Evolutionary conservation across 1,140 invertebrate genomes (phyloP), one percentile per base, ranked within the genome.

Genomic region (Bombus polaris): DNA sequence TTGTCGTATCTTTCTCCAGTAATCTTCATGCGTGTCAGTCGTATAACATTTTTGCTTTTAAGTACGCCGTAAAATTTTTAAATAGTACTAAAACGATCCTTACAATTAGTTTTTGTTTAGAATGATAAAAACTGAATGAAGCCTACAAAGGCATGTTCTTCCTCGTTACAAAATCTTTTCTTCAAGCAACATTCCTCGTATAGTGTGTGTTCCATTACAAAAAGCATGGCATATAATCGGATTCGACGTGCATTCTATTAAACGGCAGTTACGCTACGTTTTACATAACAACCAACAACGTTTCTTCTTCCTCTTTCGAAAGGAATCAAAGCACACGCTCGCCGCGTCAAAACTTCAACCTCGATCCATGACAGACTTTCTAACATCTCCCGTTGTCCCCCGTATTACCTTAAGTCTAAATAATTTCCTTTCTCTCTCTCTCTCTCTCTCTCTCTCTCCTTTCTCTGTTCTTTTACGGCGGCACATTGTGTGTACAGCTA

Each of bases 361-460:
- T 22, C 32, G 39, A 68, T 32, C 44, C 47, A 53, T 42, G 57
- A 59, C 84, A 44, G 66, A 79, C 42, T 89, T 76, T 83, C 62
- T 42, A 65, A 28, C 71, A 66, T 84, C 79, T 76, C 59, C 42
- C 68, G 39, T 74, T 80, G 73, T 80, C 73, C 70, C 28, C 72
- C 39, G 37, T 78, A 76, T 88, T 83, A 42, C 75, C 72, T 71
- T 59, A 62, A 83, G 68, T 70, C 80, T 71, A 66, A 89, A 81
- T 81, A 74, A 81, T 85, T 68, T 73, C 83, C 32, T 78, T 70
- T 75, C 82, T 66, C 68, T 53, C 71, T 66, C 57, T 77, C 78
- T 44, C 44, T 47, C 71, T 66, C 57, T 77, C 78, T 53, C 71
- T 53, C 65, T 68, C 57, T 77, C 73, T 44, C 47, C n/a, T 68